Conservation (phyloP, 2,113 vertebrate genomes). For the Pelusios castaneus region DNA sequence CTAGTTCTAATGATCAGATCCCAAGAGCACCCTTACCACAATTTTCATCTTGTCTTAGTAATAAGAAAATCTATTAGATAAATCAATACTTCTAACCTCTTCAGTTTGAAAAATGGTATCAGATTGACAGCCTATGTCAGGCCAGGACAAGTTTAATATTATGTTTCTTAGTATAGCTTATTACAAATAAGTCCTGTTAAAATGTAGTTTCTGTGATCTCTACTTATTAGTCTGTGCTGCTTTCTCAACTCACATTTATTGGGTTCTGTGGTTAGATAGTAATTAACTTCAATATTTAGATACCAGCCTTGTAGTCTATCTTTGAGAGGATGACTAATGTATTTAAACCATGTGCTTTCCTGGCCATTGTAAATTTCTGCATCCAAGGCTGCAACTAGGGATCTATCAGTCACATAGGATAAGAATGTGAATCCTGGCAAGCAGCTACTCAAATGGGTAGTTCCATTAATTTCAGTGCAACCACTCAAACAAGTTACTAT, state of each 20-base stretch:
- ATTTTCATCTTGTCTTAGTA: conserved; percentile 9
- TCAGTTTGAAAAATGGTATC: not conserved
- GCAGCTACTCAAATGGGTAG: not conserved
- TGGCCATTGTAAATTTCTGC: not conserved
- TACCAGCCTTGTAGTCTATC: conserved; percentile 39
- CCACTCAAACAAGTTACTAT: not conserved
- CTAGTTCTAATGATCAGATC: not conserved
- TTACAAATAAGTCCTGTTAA: conserved; percentile 69
- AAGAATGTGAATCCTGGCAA: not conserved
- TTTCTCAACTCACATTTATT: conserved; percentile 19
- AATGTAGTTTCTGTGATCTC: conserved; percentile 55
- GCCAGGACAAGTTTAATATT: conserved; percentile 52
- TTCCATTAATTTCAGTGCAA: not conserved
- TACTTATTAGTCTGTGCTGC: conserved; percentile 28
- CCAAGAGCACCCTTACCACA: not conserved
- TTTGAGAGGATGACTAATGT: conserved; percentile 42
- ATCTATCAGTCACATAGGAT: not conserved
- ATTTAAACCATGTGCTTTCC: conserved; percentile 19
- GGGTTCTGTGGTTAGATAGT: conserved; percentile 49
- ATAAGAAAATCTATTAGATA: not conserved
- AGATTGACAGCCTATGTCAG: not conserved
- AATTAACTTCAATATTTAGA: conserved; percentile 64
- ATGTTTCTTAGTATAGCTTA: conserved; percentile 42
- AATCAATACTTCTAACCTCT: not conserved
- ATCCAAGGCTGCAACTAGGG: not conserved